phyloP scores from a whole-genome alignment of 2,888 invertebrate genomes.

The Netelia melanura region DNA sequence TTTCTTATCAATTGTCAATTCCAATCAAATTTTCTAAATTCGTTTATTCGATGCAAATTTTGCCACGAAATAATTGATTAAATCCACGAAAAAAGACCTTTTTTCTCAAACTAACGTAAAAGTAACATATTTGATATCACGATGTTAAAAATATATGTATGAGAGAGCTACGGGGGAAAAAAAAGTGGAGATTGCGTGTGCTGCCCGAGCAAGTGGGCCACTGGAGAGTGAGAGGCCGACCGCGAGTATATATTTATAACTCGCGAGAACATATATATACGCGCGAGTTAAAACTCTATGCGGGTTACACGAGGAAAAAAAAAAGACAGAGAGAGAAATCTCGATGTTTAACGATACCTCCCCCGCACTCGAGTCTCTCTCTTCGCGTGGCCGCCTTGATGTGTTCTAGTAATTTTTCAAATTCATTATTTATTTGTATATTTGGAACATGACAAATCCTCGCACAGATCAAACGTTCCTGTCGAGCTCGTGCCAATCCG shows the following conservation, averaged over 20 bases:
- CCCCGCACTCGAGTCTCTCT: conserved; percentile 3
- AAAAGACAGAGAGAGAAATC: conserved; percentile 26
- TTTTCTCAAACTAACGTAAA: conserved; percentile 20
- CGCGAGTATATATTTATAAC: conserved; percentile 65
- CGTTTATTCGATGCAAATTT: conserved; percentile 59
- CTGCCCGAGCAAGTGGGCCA: conserved; percentile 78
- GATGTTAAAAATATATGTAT: not conserved
- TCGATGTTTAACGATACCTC: conserved; percentile 28
- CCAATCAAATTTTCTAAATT: too few relatives aligned
- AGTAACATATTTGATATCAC: not conserved
- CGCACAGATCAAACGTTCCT: not conserved
- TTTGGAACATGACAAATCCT: not conserved
- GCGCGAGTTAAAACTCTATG: conserved; percentile 16
- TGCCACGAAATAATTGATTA: not conserved
- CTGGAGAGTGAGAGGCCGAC: conserved; percentile 77
- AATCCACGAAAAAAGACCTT: conserved; percentile 2
- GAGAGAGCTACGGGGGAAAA: not conserved
- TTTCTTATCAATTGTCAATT: too few relatives aligned
- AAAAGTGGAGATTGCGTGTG: conserved; percentile 39
- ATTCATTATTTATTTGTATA: conserved; percentile 2
- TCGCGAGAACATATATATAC: conserved; percentile 25
- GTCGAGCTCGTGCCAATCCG: not conserved
- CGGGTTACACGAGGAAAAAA: not conserved
- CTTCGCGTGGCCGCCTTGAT: not conserved
- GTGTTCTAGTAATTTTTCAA: conserved; percentile 1